Conservation (phyloP, 2,113 vertebrate species). For the Lophotis ruficrista region DNA sequence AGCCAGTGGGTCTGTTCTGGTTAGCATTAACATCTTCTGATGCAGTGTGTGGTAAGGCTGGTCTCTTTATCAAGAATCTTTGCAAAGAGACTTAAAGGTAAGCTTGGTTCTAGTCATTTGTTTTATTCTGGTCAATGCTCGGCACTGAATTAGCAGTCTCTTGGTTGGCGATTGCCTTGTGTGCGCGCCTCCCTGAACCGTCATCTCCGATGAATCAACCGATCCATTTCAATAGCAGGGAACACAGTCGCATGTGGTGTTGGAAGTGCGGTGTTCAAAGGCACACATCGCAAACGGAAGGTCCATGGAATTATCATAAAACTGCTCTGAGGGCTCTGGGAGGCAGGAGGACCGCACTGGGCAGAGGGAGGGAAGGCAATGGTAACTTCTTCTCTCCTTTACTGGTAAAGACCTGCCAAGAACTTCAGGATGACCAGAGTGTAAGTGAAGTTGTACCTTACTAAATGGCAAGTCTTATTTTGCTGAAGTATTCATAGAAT, state of each 20-base stretch:
- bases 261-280: background rate
- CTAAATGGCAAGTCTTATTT: background rate
- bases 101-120: background rate
- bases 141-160: background rate
- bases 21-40: background rate
- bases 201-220: background rate
- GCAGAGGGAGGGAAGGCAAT: background rate
- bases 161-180: background rate
- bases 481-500: background rate
- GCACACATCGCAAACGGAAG: background rate
- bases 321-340: background rate
- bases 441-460: background rate
- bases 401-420: background rate
- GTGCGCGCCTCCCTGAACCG: background rate
- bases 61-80: background rate
- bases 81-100: background rate
- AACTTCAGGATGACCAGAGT: background rate
- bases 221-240: background rate
- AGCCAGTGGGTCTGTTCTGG: background rate
- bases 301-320: background rate
- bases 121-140: background rate
- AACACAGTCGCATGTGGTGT: accelerated
- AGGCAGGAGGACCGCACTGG: background rate
- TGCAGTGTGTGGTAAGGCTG: background rate
- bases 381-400: background rate